A percentile compares a stretch with the other conserved stretches of the same genome.
Evolutionary conservation across 2,113 vertebrate genomes (phyloP).

Genomic region (Gobius niger): DNA sequence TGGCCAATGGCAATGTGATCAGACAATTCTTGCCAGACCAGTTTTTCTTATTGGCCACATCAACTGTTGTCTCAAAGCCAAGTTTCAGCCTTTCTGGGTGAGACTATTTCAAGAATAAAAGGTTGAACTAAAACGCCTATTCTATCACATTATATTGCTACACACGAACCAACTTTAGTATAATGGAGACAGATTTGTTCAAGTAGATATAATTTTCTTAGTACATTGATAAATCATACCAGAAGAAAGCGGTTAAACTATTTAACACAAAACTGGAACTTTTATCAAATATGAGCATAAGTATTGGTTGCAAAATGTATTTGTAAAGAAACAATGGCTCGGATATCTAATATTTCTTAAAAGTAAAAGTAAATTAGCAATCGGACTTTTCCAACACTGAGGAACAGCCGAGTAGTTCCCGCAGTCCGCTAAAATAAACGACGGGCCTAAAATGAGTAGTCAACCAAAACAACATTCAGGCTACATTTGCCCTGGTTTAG

Average conservation of each 20-base stretch:
- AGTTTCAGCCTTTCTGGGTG: background rate
- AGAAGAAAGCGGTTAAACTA: no score
- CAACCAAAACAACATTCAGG: no score
- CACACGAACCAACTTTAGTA: no score
- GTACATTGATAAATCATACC: no score
- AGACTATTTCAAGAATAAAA: background rate
- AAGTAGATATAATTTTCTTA: no score
- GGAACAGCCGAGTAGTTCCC: background rate
- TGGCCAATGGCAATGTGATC: background rate
- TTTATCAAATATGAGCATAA: no score
- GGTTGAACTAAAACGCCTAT: background rate
- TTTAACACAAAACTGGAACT: no score
- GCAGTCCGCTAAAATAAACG: no score
- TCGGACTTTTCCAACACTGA: background rate
- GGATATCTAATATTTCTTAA: background rate
- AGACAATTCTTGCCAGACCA: background rate
- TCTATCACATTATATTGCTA: background rate
- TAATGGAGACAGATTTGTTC: no score
- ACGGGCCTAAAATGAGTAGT: background rate
- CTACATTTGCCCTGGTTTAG: no score
- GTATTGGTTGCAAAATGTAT: no score
- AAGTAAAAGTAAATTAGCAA: background rate
- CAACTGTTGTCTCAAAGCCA: background rate
- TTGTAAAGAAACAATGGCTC: no score
- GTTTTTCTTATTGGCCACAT: slow-evolving; percentile 3